Base-by-base conservation (phyloP, 2,888 invertebrate species). In the Eilema depressum region DNA sequence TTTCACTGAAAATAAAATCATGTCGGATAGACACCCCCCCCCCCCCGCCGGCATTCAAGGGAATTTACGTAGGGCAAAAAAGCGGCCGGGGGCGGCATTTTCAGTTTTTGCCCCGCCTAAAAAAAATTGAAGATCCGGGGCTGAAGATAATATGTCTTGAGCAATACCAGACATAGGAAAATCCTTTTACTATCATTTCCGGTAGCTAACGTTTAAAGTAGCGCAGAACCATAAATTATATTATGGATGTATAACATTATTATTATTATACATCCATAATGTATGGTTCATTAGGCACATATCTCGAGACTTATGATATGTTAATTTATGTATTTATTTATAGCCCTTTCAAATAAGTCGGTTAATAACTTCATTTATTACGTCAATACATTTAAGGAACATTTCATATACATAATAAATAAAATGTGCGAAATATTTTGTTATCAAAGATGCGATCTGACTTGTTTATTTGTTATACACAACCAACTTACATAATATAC, bases 351-450 rank as follows among this genome's bases (percentile, higher is more conserved):
- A 41, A 23, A 14, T 11, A 68, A 57, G 28, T 37, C 12, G 57
- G 68, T 63, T 63, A 68, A 68, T 56, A 37, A 68, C 63, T 63
- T 57, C 28, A 68, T 68, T 63, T 59, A 56, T 63, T 53, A 41
- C 26, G n/a, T 63, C 17, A 65, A 17, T 5, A 3, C n/a, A 20
- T 26, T 11, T 3, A 20, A 63, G 33, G 60, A 28, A 28, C 3
- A 30, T 30, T n/a, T 59, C 7, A 53, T 4, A 53, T n/a, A n/a
- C 10, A 53, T 53, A 1, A 53, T n/a, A n/a, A 53, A n/a, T 20
- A n/a, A 53, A n/a, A 53, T 53, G 53, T 53, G 53, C 53, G 53
- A 53, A 53, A 53, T 53, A 53, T 53, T 53, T 53, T 53, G 53
- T n/a, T 53, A 20, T 53, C n/a, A 20, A n/a, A 53, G 1, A n/a